Base-by-base conservation (phyloP, 2,888 invertebrate species). In the Brachyopa scutellaris region DNA sequence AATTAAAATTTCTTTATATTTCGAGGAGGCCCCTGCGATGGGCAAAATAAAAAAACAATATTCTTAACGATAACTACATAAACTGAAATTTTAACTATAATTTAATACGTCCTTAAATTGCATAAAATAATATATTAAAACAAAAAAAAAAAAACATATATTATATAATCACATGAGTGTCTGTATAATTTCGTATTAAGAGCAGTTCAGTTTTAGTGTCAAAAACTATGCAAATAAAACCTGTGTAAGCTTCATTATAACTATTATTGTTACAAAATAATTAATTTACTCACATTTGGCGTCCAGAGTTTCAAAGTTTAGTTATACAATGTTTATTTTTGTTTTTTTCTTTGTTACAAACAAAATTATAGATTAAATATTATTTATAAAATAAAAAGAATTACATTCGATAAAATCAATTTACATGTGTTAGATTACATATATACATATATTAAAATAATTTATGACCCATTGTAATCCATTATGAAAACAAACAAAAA, bases 91-190 rank as follows among this genome's bases (percentile, higher is more conserved):
- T 76, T 70, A 82, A 82, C 45, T 76, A 76, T 82, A 42, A 82
- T 82, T 82, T 82, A 76, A 82, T 72, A 72, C 77, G 82, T 82
- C 82, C 82, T 77, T 72, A 77, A 72, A 70, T 72, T 82, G 76
- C 77, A 77, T 80, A 51, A 64, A 51, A 49, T 40, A 64, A 36
- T 33, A 53, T 47, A 36, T 55, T 53, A 55, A 74, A 53, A 53
- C 11, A 29, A 55, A 55, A 57, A 55, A 59, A 19, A 55, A 53
- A 17, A 64, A 53, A 29, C 23, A 36, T 9, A 31, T 31, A 42
- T 23, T 29, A 51, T 33, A 59, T 72, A n/a, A 38, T 66, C 59
- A 66, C 59, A 23, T 53, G 64, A 59, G 70, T 70, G 70, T 76
- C 36, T 82, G 66, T 66, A 73, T 72, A 66, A 23, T 72, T 77